These are phyloP conservation scores for Zaprionus inermis DNA, from an alignment of 1,140 invertebrate genomes.

Conservation along the genomic window DNA sequence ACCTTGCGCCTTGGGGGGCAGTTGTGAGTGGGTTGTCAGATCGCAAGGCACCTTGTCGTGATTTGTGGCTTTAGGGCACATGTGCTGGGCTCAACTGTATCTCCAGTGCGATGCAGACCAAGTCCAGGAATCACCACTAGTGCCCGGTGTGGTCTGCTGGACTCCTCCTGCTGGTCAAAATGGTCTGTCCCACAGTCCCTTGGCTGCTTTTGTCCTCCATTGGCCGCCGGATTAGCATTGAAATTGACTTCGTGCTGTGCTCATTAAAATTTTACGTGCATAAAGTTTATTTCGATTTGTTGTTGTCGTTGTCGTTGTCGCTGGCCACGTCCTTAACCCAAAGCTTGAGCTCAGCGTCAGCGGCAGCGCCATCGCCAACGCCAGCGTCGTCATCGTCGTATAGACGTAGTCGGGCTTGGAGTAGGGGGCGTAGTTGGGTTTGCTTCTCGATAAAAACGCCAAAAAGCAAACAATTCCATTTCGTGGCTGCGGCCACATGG, in stretches of 20 bases:
- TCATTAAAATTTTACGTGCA: conserved; percentile 83
- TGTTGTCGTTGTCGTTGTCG: conserved; percentile 24
- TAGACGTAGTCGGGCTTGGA: neutral
- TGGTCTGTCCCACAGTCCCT: conserved; percentile 13
- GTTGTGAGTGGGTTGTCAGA: conserved; percentile 74
- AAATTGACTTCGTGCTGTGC: conserved; percentile 82
- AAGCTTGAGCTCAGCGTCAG: conserved; percentile 24
- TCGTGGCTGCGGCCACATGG: conserved; percentile 38
- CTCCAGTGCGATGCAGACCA: conserved; percentile 8
- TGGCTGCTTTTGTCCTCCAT: conserved; percentile 50
- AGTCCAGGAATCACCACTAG: conserved; percentile 11
- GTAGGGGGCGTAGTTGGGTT: neutral
- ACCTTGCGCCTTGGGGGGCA: conserved; percentile 62
- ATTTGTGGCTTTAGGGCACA: conserved; percentile 77
- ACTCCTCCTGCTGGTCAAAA: neutral
- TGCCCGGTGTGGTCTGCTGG: conserved; percentile 1
- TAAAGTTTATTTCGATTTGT: conserved; percentile 81
- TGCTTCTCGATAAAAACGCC: conserved; percentile 36
- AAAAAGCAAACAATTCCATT: conserved; percentile 53
- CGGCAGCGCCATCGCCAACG: conserved; percentile 6
- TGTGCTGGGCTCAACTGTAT: conserved; percentile 46
- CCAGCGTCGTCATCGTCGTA: conserved; percentile 16
- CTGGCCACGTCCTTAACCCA: conserved; percentile 44
- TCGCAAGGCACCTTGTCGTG: conserved; percentile 73
- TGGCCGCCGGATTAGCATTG: conserved; percentile 81